These are phyloP conservation scores for Eilema depressum DNA, from an alignment of 2,888 invertebrate species.

Conservation along the genomic window DNA sequence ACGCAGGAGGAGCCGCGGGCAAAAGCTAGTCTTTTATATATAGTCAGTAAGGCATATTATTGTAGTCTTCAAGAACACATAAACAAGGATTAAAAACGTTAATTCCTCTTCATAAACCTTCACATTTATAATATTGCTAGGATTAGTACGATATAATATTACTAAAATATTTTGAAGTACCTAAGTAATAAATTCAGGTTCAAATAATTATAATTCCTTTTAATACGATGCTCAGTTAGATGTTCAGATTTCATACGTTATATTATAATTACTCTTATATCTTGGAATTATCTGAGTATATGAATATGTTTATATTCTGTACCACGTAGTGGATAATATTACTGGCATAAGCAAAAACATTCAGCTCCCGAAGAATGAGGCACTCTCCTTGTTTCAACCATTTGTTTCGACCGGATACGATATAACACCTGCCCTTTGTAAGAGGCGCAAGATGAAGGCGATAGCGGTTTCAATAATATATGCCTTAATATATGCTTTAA, in stretches of 20 bases:
- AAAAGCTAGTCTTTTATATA: too few species aligned
- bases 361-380: neutral
- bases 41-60: too few species aligned
- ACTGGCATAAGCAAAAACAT: slow-evolving; percentile 9
- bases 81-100: too few species aligned
- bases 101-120: neutral
- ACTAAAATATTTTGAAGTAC: neutral
- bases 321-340: neutral
- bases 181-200: neutral
- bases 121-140: neutral
- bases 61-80: too few species aligned
- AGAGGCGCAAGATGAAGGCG: neutral
- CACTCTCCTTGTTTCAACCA: slow-evolving; percentile 9
- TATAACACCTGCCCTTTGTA: slow-evolving; percentile 16
- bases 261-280: neutral
- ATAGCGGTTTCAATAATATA: neutral
- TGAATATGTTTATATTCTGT: neutral
- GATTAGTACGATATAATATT: neutral
- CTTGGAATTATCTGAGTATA: neutral
- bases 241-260: neutral
- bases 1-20: too few species aligned
- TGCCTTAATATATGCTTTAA: too few species aligned
- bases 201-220: too few species aligned
- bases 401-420: slow-evolving; percentile 11
- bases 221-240: neutral